A percentile compares a stretch with the other conserved stretches of the same genome.
Conservation (phyloP, 2,113 vertebrate species). For the Himantopus leucocephalus region DNA sequence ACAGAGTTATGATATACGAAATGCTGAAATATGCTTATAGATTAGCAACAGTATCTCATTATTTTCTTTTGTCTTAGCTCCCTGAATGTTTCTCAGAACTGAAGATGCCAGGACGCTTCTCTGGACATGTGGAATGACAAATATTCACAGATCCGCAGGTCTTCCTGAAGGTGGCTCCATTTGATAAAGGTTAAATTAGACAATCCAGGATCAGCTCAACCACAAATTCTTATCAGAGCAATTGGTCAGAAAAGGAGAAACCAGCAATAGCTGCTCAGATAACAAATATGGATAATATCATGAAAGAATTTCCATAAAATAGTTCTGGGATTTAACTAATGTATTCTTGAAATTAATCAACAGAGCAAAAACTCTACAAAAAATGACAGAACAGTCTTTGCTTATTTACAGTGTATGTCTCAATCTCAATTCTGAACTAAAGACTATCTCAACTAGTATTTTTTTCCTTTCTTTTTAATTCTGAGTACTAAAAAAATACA, state of each 20-base stretch:
- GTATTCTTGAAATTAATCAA: background rate
- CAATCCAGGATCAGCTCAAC: background rate
- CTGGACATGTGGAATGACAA: background rate
- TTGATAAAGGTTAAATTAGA: conserved; percentile 47
- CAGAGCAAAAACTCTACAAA: background rate
- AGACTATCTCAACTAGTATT: background rate
- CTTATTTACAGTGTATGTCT: background rate
- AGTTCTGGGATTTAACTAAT: background rate
- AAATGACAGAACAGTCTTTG: background rate
- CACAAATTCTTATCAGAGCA: background rate
- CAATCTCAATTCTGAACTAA: background rate
- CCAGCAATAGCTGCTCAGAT: background rate
- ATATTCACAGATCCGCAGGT: background rate
- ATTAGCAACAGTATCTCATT: background rate
- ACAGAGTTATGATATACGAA: background rate
- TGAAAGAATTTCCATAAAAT: background rate
- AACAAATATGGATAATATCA: background rate
- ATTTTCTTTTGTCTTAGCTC: background rate
- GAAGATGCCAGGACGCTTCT: background rate
- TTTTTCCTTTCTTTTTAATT: background rate
- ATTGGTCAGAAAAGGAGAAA: background rate
- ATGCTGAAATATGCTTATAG: background rate
- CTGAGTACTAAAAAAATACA: background rate
- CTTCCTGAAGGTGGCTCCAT: conserved; percentile 65
- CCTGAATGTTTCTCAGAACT: background rate